These are phyloP conservation scores for Heptranchias perlo DNA, from an alignment of 2,113 vertebrate species.

Conservation along the genomic window DNA sequence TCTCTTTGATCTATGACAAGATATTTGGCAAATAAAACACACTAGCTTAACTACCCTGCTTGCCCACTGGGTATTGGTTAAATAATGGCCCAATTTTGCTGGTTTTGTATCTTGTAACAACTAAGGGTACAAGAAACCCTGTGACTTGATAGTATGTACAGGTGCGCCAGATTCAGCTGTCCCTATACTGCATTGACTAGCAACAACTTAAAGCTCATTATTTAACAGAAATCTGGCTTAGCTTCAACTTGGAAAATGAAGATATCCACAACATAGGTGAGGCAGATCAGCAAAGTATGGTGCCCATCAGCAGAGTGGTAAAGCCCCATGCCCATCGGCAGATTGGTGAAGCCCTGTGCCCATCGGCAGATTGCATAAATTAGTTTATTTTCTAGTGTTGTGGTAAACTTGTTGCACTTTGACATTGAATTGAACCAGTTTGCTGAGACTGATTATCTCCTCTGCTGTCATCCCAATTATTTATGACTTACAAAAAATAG, in stretches of 20 bases:
- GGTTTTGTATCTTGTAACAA: not conserved
- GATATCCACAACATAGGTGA: not conserved
- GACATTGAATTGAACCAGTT: too few species aligned
- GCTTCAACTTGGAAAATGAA: not conserved
- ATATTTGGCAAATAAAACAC: not conserved
- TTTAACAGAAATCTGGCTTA: not conserved
- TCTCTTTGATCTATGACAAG: not conserved
- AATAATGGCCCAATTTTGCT: not conserved
- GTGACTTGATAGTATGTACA: not conserved
- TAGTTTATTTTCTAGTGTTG: not conserved
- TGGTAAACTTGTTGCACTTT: not conserved
- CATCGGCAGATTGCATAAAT: not conserved
- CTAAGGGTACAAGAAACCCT: not conserved
- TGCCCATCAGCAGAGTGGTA: not conserved
- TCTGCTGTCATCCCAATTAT: too few species aligned
- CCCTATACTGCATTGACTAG: not conserved
- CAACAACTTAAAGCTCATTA: not conserved
- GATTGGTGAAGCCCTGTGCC: not conserved
- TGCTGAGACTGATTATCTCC: too few species aligned
- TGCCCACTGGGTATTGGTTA: not conserved
- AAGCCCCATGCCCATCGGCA: not conserved
- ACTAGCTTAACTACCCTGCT: not conserved
- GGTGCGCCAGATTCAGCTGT: not conserved
- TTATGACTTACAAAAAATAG: too few species aligned
- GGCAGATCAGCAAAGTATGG: not conserved